A percentile compares a stretch with the other conserved stretches of the same genome.
phyloP scores from a whole-genome alignment of 1,140 invertebrate genomes.

The Colletes latitarsis region DNA sequence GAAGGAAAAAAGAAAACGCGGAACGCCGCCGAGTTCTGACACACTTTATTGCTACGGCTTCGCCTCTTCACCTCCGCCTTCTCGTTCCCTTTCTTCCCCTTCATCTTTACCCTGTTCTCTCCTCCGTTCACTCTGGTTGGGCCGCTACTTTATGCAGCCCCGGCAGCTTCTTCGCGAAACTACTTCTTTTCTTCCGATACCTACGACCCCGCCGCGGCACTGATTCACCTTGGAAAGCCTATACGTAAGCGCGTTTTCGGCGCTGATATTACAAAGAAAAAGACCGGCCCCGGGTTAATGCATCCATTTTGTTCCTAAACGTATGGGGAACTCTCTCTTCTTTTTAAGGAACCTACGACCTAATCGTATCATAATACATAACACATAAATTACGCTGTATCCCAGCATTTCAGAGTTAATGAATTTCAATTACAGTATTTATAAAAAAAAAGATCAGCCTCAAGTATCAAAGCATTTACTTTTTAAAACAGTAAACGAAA shows the following conservation, averaged over 20 bases:
- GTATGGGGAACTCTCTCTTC: too few relatives aligned
- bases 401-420: too few relatives aligned
- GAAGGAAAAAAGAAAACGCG: conserved; percentile 22
- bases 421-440: too few relatives aligned
- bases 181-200: conserved; percentile 24
- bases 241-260: conserved; percentile 8
- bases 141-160: conserved; percentile 28
- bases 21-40: conserved; percentile 38
- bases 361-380: too few relatives aligned
- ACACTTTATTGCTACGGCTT: conserved; percentile 43
- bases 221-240: not conserved
- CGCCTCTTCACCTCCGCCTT: conserved; percentile 13
- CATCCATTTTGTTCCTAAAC: too few relatives aligned
- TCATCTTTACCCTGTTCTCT: not conserved
- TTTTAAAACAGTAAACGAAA: too few relatives aligned
- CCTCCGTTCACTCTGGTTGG: not conserved
- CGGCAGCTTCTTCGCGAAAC: conserved; percentile 17
- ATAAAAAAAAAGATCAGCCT: too few relatives aligned
- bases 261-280: not conserved
- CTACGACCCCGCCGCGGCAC: not conserved
- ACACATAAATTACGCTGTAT: too few relatives aligned
- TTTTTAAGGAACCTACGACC: too few relatives aligned
- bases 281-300: too few relatives aligned
- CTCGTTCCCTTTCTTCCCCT: not conserved
- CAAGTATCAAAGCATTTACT: too few relatives aligned